A percentile compares a stretch with the other conserved stretches of the same genome.
phyloP scores from a whole-genome alignment of 2,113 vertebrate species.

The Empidonax traillii region DNA sequence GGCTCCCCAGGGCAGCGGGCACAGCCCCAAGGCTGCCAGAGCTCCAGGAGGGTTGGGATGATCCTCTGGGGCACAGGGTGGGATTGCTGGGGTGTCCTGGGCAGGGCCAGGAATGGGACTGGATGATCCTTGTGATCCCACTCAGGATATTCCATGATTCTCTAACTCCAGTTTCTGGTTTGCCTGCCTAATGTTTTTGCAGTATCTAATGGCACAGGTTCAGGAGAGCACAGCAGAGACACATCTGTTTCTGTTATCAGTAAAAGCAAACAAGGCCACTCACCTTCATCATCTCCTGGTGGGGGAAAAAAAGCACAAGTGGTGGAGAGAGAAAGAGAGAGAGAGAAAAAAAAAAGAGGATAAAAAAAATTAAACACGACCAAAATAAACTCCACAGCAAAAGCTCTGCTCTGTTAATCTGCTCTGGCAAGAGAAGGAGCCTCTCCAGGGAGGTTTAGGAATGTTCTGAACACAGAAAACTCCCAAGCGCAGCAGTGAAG shows the following conservation, averaged over 20 bases:
- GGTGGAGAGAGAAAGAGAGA: not conserved
- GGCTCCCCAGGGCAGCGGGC: not conserved
- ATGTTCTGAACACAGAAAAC: not conserved
- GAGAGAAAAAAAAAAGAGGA: not conserved
- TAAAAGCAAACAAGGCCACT: constrained; percentile 20
- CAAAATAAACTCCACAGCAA: not conserved
- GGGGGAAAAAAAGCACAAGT: not conserved
- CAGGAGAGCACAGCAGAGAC: not conserved
- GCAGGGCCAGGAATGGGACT: accelerated
- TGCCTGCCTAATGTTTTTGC: not conserved
- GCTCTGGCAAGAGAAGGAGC: not conserved
- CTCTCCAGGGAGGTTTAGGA: not conserved
- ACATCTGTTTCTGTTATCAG: not conserved
- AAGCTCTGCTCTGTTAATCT: not conserved
- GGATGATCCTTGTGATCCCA: not conserved
- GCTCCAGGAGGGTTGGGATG: not conserved
- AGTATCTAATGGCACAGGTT: not conserved
- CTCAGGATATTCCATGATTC: not conserved
- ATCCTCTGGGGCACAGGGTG: not conserved
- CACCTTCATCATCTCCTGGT: constrained; percentile 29
- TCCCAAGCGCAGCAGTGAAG: not conserved
- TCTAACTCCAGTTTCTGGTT: not conserved
- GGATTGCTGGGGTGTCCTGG: not conserved
- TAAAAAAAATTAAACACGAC: not conserved
- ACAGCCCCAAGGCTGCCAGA: not conserved